phyloP scores from a whole-genome alignment of 2,113 vertebrate species.

The Rhinichthys klamathensis region DNA sequence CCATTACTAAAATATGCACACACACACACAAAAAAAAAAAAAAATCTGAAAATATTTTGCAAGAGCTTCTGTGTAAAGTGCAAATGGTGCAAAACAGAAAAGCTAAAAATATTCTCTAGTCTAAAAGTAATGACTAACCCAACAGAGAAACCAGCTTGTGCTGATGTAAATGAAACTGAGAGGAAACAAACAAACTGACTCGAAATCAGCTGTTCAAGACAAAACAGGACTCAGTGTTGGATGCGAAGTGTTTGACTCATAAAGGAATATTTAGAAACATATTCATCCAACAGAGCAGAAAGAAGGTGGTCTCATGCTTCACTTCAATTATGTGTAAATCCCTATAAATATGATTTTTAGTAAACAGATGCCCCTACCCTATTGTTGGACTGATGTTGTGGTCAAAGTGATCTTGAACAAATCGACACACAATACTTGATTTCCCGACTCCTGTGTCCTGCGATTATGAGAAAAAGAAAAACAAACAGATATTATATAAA shows the following conservation, averaged over 20 bases:
- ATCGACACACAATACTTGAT: constrained; percentile 95
- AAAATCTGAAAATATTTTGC: neutral
- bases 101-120: neutral
- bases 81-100: neutral
- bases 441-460: constrained; percentile 98
- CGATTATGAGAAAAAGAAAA: constrained; percentile 56
- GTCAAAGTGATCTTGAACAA: constrained; percentile 97
- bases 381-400: constrained; percentile 98
- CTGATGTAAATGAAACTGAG: constrained; percentile 41
- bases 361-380: constrained; percentile 81
- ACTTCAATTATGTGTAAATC: neutral
- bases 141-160: neutral
- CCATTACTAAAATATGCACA: neutral
- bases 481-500: neutral
- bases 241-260: constrained; percentile 30
- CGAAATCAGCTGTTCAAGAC: constrained; percentile 1
- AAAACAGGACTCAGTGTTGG: too few species aligned
- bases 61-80: neutral
- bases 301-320: neutral
- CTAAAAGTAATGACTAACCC: neutral
- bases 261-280: neutral
- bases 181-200: constrained; percentile 12
- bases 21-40: too few species aligned
- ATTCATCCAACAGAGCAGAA: constrained; percentile 15
- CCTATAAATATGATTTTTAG: neutral